Evolutionary conservation across 2,888 invertebrate genomes (phyloP), one percentile per base, ranked within the genome.

Genomic region (Cheiracanthium punctorium): DNA sequence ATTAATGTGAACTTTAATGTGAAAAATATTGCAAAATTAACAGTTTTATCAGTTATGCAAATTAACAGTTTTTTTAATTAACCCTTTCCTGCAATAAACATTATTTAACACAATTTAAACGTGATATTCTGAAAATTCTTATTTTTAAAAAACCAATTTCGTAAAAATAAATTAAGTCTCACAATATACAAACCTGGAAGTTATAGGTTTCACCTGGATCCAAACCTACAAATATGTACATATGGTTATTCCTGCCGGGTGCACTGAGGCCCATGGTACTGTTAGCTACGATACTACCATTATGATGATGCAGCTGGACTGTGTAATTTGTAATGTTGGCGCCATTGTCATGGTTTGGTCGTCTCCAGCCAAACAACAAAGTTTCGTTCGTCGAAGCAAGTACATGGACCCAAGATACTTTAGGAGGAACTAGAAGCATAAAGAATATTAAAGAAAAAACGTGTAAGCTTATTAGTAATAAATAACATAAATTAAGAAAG

Each of bases 171-270:
- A n/a, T n/a, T n/a, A n/a, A n/a, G n/a, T n/a, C n/a, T n/a, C n/a
- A n/a, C n/a, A n/a, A 32, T 20, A 69, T 7, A 64, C 48, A n/a
- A 90, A 95, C 95, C 93, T 94, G 94, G 91, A 97, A 96, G 88
- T 94, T 93, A 90, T 97, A 97, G 33, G 94, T 95, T 37, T 95
- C 96, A 20, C 96, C 95, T 0, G 96, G 95, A 89, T 95, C 94
- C 74, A 97, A 92, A 90, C 95, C 94, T 52, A 93, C 94, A 91
- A 97, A 96, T 93, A 96, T 95, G 90, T 96, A 96, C 0, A 95
- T 90, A 67, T 88, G 89, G 43, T 89, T 90, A 76, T 84, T 89
- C 20, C 88, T 74, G 33, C 87, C 75, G 28, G 84, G 82, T 41
- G 76, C 67, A 48, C 87, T 87, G 43, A 88, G 81, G 17, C 82